These are phyloP conservation scores for Corvus moneduloides DNA, from an alignment of 2,113 vertebrate species.

Conservation along the genomic window DNA sequence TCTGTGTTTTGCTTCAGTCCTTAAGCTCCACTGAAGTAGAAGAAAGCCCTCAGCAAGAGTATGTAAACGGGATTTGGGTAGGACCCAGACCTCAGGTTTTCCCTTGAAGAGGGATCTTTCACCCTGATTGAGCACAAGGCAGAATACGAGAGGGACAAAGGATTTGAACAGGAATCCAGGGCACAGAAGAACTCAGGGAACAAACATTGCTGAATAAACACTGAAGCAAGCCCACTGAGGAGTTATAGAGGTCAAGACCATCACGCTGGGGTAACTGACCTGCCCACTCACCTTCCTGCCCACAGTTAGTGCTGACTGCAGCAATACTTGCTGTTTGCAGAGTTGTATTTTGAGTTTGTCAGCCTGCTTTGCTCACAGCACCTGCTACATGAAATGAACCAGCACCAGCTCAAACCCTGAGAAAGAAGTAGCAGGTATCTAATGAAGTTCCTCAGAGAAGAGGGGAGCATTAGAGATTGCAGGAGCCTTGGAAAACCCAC, in stretches of 20 bases:
- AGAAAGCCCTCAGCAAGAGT: background rate
- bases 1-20: background rate
- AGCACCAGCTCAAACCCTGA: background rate
- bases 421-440: background rate
- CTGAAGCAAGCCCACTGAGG: background rate
- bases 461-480: background rate
- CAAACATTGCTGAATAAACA: background rate
- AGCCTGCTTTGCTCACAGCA: background rate
- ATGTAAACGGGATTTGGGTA: background rate
- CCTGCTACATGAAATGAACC: fast-evolving
- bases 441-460: background rate
- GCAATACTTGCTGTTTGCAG: background rate
- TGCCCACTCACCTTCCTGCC: background rate
- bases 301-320: background rate
- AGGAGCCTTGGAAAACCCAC: background rate
- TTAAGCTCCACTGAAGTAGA: background rate
- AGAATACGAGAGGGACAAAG: background rate
- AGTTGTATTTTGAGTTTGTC: background rate
- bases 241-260: background rate
- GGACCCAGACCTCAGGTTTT: background rate
- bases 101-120: background rate
- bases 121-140: background rate
- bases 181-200: background rate
- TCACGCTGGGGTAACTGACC: background rate
- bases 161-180: background rate